Evolutionary conservation across 2,113 vertebrate species (phyloP).

Genomic region (Cynoglossus semilaevis): DNA sequence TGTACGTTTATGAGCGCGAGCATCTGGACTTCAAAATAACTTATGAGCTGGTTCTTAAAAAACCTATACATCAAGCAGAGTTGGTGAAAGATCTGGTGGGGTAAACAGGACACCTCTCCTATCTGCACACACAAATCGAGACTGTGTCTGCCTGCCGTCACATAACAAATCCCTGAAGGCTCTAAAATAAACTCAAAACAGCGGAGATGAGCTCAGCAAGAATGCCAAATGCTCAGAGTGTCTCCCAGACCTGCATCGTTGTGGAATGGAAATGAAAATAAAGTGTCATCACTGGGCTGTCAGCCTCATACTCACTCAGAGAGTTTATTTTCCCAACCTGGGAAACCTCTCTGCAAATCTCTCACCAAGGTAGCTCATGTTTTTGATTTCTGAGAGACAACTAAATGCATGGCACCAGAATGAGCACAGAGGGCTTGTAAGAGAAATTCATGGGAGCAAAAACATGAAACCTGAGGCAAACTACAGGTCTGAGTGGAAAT

Average conservation of each 20-base stretch:
- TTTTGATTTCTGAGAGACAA: constrained; percentile 14
- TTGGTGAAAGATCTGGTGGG: constrained; percentile 1
- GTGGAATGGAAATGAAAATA: constrained; percentile 68
- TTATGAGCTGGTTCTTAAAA: constrained; percentile 3
- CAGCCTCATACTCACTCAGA: constrained; percentile 19
- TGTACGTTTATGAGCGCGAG: constrained; percentile 15
- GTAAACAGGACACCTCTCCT: neutral
- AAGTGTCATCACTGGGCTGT: constrained; percentile 51
- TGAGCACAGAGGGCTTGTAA: constrained; percentile 15
- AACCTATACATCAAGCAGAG: neutral
- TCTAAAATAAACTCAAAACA: constrained; percentile 15
- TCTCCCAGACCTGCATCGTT: constrained; percentile 25
- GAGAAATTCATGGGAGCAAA: constrained; percentile 16
- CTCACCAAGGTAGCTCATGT: constrained; percentile 12
- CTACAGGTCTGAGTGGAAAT: constrained; percentile 22
- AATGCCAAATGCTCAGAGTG: constrained; percentile 54
- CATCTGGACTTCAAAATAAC: constrained; percentile 29
- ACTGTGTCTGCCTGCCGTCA: neutral
- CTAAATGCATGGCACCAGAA: constrained; percentile 13
- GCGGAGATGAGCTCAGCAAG: constrained; percentile 30
- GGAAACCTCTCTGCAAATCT: constrained; percentile 30
- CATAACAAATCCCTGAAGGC: constrained; percentile 11
- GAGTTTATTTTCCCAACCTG: constrained; percentile 52
- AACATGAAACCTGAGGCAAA: constrained; percentile 17
- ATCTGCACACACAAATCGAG: constrained; percentile 14